Evolutionary conservation across 2,797 vertebrate genomes (phyloP), one percentile per base, ranked within the genome.

Genomic region (Eulemur coronatus): DNA sequence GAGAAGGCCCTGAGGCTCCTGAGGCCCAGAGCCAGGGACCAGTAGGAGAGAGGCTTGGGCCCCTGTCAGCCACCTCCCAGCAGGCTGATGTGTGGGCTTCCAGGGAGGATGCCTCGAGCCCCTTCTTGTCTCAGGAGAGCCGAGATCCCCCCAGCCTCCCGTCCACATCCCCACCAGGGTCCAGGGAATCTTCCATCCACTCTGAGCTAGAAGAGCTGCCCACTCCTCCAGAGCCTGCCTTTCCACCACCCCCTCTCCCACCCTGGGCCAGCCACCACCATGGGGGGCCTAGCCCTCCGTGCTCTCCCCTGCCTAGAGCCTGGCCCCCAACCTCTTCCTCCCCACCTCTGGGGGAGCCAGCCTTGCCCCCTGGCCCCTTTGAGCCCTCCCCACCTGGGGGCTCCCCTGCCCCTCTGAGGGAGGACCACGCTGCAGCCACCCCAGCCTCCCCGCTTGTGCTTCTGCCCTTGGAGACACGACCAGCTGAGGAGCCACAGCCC

Each of bases 361-460:
- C 98, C 70, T 97, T 96, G 97, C 98, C 98, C 98, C 96, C 98
- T 96, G 84, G 97, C 35, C 92, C 98, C 92, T 96, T 98, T 87
- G 97, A 97, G 84, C 98, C 98, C 84, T 98, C 98, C 97, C 98
- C 98, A 57, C 90, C 97, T 94, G 97, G 97, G 92, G 98, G 98
- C 84, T 96, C 97, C 78, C 96, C 96, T 35, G 57, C 87, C 94
- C 96, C 98, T 61, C 96, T 90, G 63, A 96, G 97, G 52, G 98
- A 98, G 95, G 98, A 99, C 97, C 98, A 95, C 93, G 75, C 98
- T 98, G 96, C 98, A 90, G 98, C 98, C 97, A 97, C 97, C 98
- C 99, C 98, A 97, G 99, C 99, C 98, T 98, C 99, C 99, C 99
- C 97, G 97, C 99, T 99, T 99, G 98, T 98, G 98, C 99, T 99